Percentiles rank a stretch among this genome's conserved stretches.
Evolutionary conservation across 2,113 vertebrate genomes (phyloP).

Genomic region (Scomber japonicus): DNA sequence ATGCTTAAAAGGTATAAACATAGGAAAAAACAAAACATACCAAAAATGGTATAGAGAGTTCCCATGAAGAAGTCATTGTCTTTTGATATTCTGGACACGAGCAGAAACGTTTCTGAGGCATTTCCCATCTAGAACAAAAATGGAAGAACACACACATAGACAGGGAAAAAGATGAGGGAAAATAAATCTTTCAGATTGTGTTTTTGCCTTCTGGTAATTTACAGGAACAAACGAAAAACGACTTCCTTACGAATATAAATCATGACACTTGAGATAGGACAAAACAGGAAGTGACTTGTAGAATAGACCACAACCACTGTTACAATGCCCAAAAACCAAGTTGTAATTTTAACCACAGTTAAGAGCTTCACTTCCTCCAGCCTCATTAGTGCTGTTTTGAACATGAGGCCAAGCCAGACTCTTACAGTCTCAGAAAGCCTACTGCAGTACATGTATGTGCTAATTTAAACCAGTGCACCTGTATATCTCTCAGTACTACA

Average conservation of each 20-base stretch:
- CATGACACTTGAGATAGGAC: neutral
- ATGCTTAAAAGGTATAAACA: neutral
- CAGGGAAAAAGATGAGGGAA: conserved; percentile 1
- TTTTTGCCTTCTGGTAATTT: conserved; percentile 1
- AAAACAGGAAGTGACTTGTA: neutral
- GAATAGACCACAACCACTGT: neutral
- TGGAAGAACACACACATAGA: conserved; percentile 29
- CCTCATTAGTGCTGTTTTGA: neutral
- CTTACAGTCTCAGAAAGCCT: neutral
- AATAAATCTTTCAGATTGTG: neutral
- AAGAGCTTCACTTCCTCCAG: neutral
- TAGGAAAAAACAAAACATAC: conserved; percentile 73
- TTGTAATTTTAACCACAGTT: neutral
- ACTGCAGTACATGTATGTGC: neutral
- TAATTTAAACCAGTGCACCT: neutral
- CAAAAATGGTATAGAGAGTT: conserved; percentile 84
- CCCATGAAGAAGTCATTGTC: conserved; percentile 88
- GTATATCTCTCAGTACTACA: neutral
- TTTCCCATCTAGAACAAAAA: conserved; percentile 87
- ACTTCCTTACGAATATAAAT: neutral
- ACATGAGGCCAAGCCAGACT: neutral
- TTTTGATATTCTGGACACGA: conserved; percentile 86
- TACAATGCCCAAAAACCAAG: neutral
- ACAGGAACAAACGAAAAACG: neutral
- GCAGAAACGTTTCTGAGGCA: conserved; percentile 78